Conservation (phyloP, 2,888 invertebrate species). For the Mechanitis mazaeus region DNA sequence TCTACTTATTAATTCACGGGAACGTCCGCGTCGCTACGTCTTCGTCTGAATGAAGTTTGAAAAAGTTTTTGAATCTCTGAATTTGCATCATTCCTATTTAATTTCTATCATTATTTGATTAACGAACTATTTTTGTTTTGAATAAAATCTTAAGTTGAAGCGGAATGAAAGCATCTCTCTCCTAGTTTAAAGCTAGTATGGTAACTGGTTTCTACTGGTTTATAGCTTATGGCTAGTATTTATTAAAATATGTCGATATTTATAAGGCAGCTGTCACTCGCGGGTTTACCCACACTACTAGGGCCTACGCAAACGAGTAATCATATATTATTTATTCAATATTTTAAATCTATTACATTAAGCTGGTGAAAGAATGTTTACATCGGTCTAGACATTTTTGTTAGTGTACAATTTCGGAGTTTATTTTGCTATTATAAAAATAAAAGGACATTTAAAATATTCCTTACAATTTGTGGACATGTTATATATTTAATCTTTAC, state of each 20-base stretch:
- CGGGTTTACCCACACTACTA: too few species aligned
- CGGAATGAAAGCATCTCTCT: too few species aligned
- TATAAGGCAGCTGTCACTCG: neutral
- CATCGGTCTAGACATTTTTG: too few species aligned
- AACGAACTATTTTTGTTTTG: neutral
- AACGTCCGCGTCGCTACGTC: slow-evolving; percentile 1
- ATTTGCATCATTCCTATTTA: slow-evolving; percentile 5
- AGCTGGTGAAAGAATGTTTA: too few species aligned
- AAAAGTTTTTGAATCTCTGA: neutral
- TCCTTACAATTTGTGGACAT: neutral
- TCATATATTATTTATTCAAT: too few species aligned
- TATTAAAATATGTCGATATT: neutral
- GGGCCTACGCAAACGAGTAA: too few species aligned
- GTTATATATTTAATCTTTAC: neutral
- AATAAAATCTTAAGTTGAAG: too few species aligned
- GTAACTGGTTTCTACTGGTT: too few species aligned
- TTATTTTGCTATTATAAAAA: too few species aligned
- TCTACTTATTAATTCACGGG: slow-evolving; percentile 65
- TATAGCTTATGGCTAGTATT: neutral
- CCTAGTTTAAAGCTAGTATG: too few species aligned
- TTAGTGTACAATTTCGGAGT: neutral
- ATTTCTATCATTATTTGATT: slow-evolving; percentile 3
- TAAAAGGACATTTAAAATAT: neutral
- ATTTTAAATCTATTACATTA: too few species aligned
- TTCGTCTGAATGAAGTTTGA: slow-evolving; percentile 4